Evolutionary conservation across 2,888 invertebrate species (phyloP).

Genomic region (Pterobdella sp.): DNA sequence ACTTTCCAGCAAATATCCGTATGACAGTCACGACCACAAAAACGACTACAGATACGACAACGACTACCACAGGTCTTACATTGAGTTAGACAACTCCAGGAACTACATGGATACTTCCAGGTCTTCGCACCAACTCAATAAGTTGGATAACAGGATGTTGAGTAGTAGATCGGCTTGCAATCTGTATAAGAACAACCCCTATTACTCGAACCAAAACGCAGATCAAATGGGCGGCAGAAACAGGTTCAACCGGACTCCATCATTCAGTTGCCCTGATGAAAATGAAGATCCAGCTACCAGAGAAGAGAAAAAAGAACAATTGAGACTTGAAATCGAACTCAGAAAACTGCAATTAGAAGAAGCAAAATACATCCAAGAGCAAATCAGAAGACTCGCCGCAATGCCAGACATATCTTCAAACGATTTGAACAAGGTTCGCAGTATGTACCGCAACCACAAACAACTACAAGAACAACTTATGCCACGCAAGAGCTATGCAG

Average conservation of each 20-base stretch:
- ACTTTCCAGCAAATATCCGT: too few species aligned
- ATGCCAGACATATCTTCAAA: constrained; percentile 34
- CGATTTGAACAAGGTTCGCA: constrained; percentile 33
- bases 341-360: constrained; percentile 59
- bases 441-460: constrained; percentile 35
- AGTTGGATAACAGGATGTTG: neutral
- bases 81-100: neutral
- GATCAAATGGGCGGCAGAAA: neutral
- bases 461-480: constrained; percentile 14
- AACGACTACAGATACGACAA: neutral
- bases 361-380: constrained; percentile 55
- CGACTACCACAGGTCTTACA: neutral
- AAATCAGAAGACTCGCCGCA: constrained; percentile 50
- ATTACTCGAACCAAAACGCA: neutral
- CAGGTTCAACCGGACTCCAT: constrained; percentile 19
- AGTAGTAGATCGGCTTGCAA: constrained; percentile 22
- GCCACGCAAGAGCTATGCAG: constrained; percentile 12
- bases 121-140: neutral
- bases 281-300: constrained; percentile 20
- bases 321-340: constrained; percentile 60
- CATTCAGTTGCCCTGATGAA: constrained; percentile 21
- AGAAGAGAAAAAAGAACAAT: constrained; percentile 58
- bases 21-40: neutral
- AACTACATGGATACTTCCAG: neutral
- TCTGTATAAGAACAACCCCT: constrained; percentile 7